These are phyloP conservation scores for Apomyelois bistriatella DNA, from an alignment of 2,888 invertebrate species.

Conservation along the genomic window DNA sequence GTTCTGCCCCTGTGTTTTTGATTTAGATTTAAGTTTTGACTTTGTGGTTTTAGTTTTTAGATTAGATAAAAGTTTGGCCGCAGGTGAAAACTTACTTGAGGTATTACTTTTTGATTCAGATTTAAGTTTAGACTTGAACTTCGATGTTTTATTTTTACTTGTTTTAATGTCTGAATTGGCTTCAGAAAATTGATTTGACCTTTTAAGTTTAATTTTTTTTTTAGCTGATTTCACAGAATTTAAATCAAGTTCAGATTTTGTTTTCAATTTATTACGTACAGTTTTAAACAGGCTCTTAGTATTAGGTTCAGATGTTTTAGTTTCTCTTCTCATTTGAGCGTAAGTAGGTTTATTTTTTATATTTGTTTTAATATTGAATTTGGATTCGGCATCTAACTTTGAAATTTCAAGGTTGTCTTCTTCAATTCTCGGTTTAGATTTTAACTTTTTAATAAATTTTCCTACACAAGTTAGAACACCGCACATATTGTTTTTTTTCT, in stretches of 20 bases:
- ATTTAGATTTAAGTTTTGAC: neutral
- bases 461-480: neutral
- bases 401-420: too few relatives aligned
- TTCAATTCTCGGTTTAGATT: too few relatives aligned
- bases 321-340: too few relatives aligned
- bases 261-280: too few relatives aligned
- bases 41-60: neutral
- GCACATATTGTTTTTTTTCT: neutral
- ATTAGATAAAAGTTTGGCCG: neutral
- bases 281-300: neutral
- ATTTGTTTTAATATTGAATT: too few relatives aligned
- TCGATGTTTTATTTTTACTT: neutral
- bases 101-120: neutral
- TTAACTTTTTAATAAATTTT: neutral
- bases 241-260: too few relatives aligned
- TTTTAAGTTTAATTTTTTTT: neutral
- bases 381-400: too few relatives aligned
- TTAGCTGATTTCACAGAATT: neutral
- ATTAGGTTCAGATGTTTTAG: neutral
- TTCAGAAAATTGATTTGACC: neutral
- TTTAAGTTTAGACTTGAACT: neutral
- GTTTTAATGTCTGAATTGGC: neutral
- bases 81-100: too few relatives aligned
- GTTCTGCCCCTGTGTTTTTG: neutral
- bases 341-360: too few relatives aligned